Evolutionary conservation across 1,140 invertebrate species (phyloP), one percentile per base, ranked within the genome.

Genomic region (Zaprionus inermis): DNA sequence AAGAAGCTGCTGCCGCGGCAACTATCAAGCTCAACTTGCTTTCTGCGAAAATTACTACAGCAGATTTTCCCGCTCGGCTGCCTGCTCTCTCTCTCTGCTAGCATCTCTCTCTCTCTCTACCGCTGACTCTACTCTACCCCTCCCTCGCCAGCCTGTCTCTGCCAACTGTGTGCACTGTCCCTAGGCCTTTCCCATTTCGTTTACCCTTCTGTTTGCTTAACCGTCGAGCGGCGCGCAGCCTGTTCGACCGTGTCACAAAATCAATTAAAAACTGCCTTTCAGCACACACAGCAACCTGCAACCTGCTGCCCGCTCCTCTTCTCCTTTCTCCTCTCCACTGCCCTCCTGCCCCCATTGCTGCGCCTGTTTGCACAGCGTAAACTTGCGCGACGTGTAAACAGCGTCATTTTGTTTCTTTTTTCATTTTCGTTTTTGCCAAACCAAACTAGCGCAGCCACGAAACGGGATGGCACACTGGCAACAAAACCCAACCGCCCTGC

Each of bases 321-420:
- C 41, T n/a, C 1, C 10, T n/a, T 10, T 11, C 41, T 1, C n/a
- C n/a, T 36, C 22, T 24, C 2, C 22, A 2, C 22, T 11, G 7
- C 30, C 22, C n/a, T 41, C 16, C 16, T 3, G 7, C 34, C 34
- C 34, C n/a, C n/a, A 20, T 20, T 18, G 30, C 36, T 20, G 16
- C 24, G 36, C 61, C 58, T 82, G 64, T 88, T 79, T 79, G 83
- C 68, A 41, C 63, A 52, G 41, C 71, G 77, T 51, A 49, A 59
- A 56, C 72, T 49, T n/a, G 32, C 46, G 34, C 73, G 41, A 64
- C 68, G 56, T 52, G 49, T 77, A 86, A 86, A 88, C 66, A 82
- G 72, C 61, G 55, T 14, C 38, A 41, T 67, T 30, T 59, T 78
- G 59, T 64, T 55, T 34, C 38, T 18, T 51, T 34, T 38, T 41